Evolutionary conservation across 2,797 vertebrate species (phyloP), one percentile per base, ranked within the genome.

Genomic region (Leptodactylus fallax): DNA sequence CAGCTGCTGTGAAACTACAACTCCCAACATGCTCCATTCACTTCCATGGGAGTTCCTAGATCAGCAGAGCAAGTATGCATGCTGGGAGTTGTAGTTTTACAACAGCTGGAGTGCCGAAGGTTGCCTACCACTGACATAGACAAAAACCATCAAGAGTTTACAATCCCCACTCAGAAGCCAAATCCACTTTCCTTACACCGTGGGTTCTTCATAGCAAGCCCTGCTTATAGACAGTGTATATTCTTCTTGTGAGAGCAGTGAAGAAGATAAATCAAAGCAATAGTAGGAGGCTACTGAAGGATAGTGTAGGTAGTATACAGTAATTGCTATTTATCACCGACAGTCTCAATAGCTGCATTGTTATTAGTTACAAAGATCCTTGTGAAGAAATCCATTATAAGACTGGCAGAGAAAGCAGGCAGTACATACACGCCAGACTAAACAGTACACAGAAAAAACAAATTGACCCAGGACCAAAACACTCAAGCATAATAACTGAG

Each of bases 301-400:
- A 14, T 36, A 17, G 53, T 13, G 23, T 2, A 9, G 14, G n/a
- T 25, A 27, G 53, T 23, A n/a, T 58, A 4, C 7, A 11, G 25
- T 2, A 13, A 23, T 77, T 14, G 13, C 49, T 53, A 51, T 77
- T 51, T 61, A 86, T 65, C 49, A 45, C 51, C 56, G 11, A 27
- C 36, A 27, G 4, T 36, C 36, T 36, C 36, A 81, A 81, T 65
- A 17, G 60, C 3, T 3, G n/a, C 58, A 65, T 81, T 81, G 79
- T 81, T 81, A 65, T 67, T 81, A 49, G 19, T 81, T 21, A 65
- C 79, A 81, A 69, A 55, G 63, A 65, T 55, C 49, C 7, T 53
- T 83, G n/a, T 69, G 7, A 49, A 27, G 47, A 81, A 81, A 83
- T 71, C 63, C 51, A 83, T 55, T 53, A 14, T 83, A 83, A 69